These are phyloP conservation scores for Tricholaema leucomelas DNA, from an alignment of 2,113 vertebrate species.

Conservation along the genomic window DNA sequence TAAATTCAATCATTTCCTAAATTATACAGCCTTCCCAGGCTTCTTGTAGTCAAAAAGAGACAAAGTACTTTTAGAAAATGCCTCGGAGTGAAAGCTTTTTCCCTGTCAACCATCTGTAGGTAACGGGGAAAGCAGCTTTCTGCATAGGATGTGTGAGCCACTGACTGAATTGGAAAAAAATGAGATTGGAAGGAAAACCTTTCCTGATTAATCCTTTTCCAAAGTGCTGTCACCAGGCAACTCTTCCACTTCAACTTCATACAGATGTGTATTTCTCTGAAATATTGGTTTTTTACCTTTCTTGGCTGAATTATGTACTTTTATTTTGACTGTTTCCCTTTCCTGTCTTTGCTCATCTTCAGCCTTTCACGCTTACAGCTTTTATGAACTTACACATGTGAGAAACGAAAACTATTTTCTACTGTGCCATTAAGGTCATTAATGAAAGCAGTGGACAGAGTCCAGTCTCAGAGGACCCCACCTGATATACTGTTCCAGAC, in stretches of 20 bases:
- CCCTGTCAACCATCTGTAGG: rapidly evolving
- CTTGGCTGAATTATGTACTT: neutral
- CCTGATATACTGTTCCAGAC: neutral
- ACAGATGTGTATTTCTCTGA: neutral
- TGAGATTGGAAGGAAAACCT: neutral
- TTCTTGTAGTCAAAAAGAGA: neutral
- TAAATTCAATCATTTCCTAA: neutral
- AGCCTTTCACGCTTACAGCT: neutral
- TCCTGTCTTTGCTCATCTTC: neutral
- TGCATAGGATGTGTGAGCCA: neutral
- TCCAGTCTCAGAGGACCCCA: neutral
- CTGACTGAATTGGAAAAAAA: neutral
- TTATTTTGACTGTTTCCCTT: neutral
- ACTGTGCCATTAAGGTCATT: neutral
- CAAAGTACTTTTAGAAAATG: neutral
- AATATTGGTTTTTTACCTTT: neutral
- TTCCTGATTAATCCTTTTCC: neutral
- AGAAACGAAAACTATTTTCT: neutral
- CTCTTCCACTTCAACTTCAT: neutral
- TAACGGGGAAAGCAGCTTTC: neutral
- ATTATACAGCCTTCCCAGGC: neutral
- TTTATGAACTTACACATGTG: neutral
- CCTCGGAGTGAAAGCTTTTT: neutral
- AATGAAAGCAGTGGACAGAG: neutral
- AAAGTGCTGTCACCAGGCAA: too few species aligned